Percentiles rank a stretch among this genome's conserved stretches.
phyloP scores from a whole-genome alignment of 1,140 invertebrate genomes.

The Onthophagus taurus region DNA sequence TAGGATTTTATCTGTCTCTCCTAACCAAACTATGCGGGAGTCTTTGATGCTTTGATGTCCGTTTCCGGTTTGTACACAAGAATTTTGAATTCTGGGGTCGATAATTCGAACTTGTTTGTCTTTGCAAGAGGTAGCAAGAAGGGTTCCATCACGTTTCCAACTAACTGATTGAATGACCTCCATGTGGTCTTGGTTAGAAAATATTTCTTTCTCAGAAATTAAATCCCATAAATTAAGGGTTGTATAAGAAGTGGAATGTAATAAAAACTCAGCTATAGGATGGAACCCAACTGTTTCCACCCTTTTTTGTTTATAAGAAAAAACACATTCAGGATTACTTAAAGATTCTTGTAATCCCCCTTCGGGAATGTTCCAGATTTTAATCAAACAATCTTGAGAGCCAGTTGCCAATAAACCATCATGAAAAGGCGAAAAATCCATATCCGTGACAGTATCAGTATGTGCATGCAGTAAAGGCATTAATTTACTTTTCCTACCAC shows the following conservation, averaged over 20 bases:
- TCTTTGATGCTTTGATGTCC: conserved; percentile 87
- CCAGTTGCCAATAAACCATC: conserved; percentile 83
- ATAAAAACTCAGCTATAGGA: conserved; percentile 72
- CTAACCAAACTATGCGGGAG: conserved; percentile 81
- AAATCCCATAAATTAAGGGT: conserved; percentile 83
- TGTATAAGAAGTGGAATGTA: conserved; percentile 72
- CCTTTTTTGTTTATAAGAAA: conserved; percentile 69
- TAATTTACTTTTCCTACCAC: conserved; percentile 74
- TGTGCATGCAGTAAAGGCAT: conserved; percentile 77
- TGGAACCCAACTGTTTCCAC: conserved; percentile 82
- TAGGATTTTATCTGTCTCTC: conserved; percentile 67
- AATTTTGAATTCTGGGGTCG: conserved; percentile 59
- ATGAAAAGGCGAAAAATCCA: conserved; percentile 91
- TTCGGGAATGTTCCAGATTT: conserved; percentile 78
- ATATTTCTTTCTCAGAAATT: conserved; percentile 68
- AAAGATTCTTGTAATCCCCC: conserved; percentile 68
- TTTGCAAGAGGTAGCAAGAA: conserved; percentile 67
- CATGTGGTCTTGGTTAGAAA: conserved; percentile 65
- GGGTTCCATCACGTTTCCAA: conserved; percentile 73
- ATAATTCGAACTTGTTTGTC: conserved; percentile 74
- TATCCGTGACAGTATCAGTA: conserved; percentile 85
- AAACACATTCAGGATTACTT: conserved; percentile 66
- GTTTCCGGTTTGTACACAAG: conserved; percentile 53
- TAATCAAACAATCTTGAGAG: conserved; percentile 83
- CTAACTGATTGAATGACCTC: conserved; percentile 77